Base-by-base conservation (phyloP, 2,888 invertebrate species). In the Crepidodera aurea region DNA sequence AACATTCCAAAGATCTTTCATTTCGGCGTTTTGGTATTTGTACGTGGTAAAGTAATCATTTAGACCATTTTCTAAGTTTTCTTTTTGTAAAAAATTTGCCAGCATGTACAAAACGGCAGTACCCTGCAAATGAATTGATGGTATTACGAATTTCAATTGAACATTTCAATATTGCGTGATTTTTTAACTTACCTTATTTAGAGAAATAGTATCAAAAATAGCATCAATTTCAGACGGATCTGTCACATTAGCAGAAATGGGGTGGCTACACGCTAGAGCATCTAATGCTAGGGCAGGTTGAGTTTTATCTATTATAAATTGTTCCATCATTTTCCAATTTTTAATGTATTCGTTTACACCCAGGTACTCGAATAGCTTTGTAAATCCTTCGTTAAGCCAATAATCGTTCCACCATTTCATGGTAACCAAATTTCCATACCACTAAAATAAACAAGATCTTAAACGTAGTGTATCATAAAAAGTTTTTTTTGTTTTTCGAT, bases 331-430 rank as follows among this genome's bases (percentile, higher is more conserved):
- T 71, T 83, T 84, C 88, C 88, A 88, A 56, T 86, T 85, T 1
- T 87, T 87, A 72, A 84, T 84, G 51, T 88, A 84, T 71, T 83
- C 82, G 70, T 87, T 84, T 1, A 88, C 87, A 0, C 88, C 90
- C 62, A 89, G 84, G 79, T 94, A 92, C 68, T 93, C 92, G 67
- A 94, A 85, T 72, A 91, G 92, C 51, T 90, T 90, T 0, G 94
- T 93, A 64, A 94, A 90, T 0, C 91, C 96, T 77, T 96, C 95
- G 78, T 95, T 91, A 65, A 96, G 83, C 96, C 96, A 96, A 51
- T 92, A 84, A 69, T 96, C 92, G 50, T 92, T 93, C 94, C 94
- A 95, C 94, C 94, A 95, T 72, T 92, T 90, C 83, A 96, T 96
- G 0, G 96, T 96, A 0, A 96, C 95, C 13, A 97, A 85, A 70